These are phyloP conservation scores for Anser brachyrhynchus DNA, from an alignment of 2,113 vertebrate species.

Conservation along the genomic window DNA sequence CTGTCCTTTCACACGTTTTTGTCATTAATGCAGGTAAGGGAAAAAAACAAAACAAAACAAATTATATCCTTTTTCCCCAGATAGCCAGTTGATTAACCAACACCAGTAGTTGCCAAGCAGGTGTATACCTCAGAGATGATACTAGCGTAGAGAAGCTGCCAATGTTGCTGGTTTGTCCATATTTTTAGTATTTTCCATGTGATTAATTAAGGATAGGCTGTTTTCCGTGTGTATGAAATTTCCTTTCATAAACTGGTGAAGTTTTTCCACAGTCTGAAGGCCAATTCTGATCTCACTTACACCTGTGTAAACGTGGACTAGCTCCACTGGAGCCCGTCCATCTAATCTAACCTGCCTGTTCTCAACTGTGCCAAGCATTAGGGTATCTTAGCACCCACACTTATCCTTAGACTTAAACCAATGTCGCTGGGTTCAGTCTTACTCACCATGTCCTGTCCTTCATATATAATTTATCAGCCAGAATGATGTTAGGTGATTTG, in stretches of 20 bases:
- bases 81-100: not conserved
- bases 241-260: constrained; percentile 20
- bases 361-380: not conserved
- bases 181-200: constrained; percentile 33
- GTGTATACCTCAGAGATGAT: not conserved
- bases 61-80: not conserved
- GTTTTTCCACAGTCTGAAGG: constrained; percentile 44
- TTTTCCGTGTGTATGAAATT: not conserved
- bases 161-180: not conserved
- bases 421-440: not conserved
- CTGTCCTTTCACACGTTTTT: not conserved
- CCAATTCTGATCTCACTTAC: constrained; percentile 66
- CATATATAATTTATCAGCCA: constrained; percentile 66
- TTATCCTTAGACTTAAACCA: not conserved
- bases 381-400: not conserved
- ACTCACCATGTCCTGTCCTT: constrained; percentile 28
- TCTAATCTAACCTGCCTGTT: not conserved
- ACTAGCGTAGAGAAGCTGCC: not conserved
- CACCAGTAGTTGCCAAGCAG: constrained; percentile 2
- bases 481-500: constrained; percentile 64
- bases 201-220: constrained; percentile 25
- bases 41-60: not conserved
- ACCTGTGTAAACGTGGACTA: constrained; percentile 54
- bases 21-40: not conserved
- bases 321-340: not conserved